These are phyloP conservation scores for Zaprionus kolodkinae DNA, from an alignment of 1,140 invertebrate species.

Conservation along the genomic window DNA sequence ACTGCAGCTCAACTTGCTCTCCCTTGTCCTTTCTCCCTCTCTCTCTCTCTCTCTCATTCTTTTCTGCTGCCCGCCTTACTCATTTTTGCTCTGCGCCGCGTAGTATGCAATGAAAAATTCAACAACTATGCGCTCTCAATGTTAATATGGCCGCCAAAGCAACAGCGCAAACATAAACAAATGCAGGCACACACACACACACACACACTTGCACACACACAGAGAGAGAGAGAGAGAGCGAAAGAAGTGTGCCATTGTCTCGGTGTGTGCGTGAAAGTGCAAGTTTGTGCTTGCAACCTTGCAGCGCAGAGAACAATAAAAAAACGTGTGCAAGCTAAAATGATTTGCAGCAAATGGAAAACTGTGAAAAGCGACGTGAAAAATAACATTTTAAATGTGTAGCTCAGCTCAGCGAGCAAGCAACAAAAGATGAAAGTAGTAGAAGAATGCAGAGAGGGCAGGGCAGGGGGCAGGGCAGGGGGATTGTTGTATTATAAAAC, in stretches of 20 bases:
- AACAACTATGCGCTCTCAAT: conserved; percentile 55
- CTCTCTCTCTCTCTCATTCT: conserved; percentile 19
- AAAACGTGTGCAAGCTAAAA: conserved; percentile 60
- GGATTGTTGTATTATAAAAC: background rate
- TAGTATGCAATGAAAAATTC: conserved; percentile 74
- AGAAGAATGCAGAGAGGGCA: no score
- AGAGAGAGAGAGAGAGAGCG: background rate
- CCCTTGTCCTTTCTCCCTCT: conserved; percentile 26
- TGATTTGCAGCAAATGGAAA: conserved; percentile 70
- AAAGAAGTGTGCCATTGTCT: conserved; percentile 29
- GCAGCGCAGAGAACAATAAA: conserved; percentile 69
- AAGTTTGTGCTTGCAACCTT: conserved; percentile 72
- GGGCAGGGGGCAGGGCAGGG: no score
- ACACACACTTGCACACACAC: no score
- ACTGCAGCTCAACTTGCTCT: background rate
- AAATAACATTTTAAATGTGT: conserved; percentile 72
- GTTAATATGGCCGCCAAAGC: conserved; percentile 71
- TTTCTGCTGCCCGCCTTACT: background rate
- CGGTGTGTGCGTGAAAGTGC: conserved; percentile 66
- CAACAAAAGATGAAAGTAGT: background rate
- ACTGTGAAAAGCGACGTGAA: conserved; percentile 62
- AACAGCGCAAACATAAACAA: conserved; percentile 29
- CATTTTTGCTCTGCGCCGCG: conserved; percentile 30
- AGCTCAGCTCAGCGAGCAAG: conserved; percentile 1
- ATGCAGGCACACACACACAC: conserved; percentile 17